A percentile compares a stretch with the other conserved stretches of the same genome.
These are phyloP conservation scores for Delichon dasypus DNA, from an alignment of 2,797 vertebrate species.

Conservation along the genomic window DNA sequence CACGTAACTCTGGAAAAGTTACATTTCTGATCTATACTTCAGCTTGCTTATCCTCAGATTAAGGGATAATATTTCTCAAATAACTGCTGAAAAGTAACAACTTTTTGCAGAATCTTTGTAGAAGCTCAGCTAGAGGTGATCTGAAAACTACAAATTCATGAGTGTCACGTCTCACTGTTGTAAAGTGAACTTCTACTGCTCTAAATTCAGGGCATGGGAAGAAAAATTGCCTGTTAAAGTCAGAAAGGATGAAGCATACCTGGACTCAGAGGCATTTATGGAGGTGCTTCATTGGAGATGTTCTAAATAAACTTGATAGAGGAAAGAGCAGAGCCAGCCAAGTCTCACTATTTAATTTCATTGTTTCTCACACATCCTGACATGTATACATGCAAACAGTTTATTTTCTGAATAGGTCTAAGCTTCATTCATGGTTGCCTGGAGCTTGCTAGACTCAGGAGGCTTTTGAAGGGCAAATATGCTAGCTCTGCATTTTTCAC, in stretches of 20 bases:
- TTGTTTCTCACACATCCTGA: not conserved
- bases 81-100: not conserved
- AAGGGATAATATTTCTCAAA: not conserved
- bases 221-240: not conserved
- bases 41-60: not conserved
- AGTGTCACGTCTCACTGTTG: not conserved
- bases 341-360: not conserved
- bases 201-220: not conserved
- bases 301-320: not conserved
- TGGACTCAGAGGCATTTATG: not conserved
- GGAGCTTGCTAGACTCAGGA: not conserved
- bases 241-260: not conserved
- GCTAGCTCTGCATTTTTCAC: not conserved
- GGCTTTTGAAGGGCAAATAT: not conserved
- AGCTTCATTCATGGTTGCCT: not conserved
- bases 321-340: not conserved
- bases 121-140: not conserved
- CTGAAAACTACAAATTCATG: not conserved
- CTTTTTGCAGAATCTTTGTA: not conserved
- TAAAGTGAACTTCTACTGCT: not conserved
- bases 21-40: not conserved
- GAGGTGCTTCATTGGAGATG: not conserved
- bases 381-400: not conserved
- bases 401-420: not conserved
- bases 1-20: not conserved